A percentile compares a stretch with the other conserved stretches of the same genome.
These are phyloP conservation scores for Sebastes taczanowskii DNA, from an alignment of 2,797 vertebrate genomes.

Conservation along the genomic window DNA sequence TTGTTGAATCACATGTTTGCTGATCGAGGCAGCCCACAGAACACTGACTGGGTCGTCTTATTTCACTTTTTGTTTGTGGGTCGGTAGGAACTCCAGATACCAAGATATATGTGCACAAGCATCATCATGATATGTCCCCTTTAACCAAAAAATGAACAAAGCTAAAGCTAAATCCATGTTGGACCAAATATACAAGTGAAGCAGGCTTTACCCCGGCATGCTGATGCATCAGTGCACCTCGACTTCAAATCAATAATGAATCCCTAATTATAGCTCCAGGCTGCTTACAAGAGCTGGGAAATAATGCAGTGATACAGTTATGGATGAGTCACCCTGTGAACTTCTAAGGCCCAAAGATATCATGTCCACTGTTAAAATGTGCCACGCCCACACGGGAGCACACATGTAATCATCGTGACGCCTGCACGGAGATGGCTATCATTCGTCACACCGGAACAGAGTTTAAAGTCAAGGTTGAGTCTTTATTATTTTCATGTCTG, in stretches of 20 bases:
- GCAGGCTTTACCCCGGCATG: not conserved
- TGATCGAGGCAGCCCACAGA: too few species aligned
- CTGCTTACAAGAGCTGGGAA: not conserved
- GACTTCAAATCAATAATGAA: constrained; percentile 5
- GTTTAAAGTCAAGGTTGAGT: not conserved
- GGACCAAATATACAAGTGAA: not conserved
- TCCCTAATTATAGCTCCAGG: not conserved
- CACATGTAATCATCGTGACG: not conserved
- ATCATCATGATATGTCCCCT: too few species aligned
- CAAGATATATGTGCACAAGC: too few species aligned
- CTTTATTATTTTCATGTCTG: not conserved
- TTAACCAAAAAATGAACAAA: not conserved
- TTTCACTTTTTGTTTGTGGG: too few species aligned
- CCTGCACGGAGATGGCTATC: not conserved
- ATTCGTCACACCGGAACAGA: not conserved
- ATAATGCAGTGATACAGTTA: not conserved
- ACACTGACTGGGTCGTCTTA: too few species aligned
- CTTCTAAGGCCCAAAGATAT: not conserved
- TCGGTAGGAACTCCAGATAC: too few species aligned
- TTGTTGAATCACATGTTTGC: too few species aligned
- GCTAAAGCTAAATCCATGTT: not conserved
- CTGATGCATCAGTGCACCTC: not conserved
- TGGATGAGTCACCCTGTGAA: constrained; percentile 15
- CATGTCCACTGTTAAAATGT: not conserved
- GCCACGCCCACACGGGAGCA: not conserved